Base-by-base conservation (phyloP, 2,797 vertebrate species). In the Sandelia bainsii region DNA sequence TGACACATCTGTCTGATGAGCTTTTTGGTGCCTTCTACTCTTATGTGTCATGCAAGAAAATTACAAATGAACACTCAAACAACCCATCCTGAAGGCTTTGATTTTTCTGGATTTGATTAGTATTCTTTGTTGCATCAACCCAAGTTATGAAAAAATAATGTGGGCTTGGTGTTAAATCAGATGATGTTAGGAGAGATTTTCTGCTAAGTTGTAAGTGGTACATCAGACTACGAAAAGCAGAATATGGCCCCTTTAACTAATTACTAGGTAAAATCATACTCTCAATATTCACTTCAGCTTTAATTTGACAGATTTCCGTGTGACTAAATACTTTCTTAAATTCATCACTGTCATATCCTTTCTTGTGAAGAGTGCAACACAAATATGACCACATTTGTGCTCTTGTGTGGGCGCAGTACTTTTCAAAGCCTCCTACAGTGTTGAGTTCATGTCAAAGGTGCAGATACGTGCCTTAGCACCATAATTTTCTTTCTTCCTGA, bases 31-130 rank as follows among this genome's bases (percentile, higher is more conserved):
- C 44, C 59, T 80, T 75, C 62, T 32, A 45, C 51, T 40, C 59
- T 73, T 29, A 25, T 45, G 80, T 57, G 58, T 71, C 25, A 48
- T 11, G 39, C 32, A 27, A 60, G 62, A 62, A 60, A 65, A 67
- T 48, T 34, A 56, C 51, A 79, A 78, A 69, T 66, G 37, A 67
- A 82, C 67, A 61, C 70, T 79, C 29, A 60, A 37, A 72, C 68
- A 49, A 45, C 51, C 61, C 61, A 64, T 46, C 23, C 42, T 61
- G 20, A 80, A 72, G 46, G 37, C 45, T 72, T 68, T 77, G 32
- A 76, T 69, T 48, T 67, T 65, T 29, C 6, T 32, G 10, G 10
- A 17, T 69, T 77, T 72, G 27, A 77, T 67, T 62, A 44, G 17
- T 17, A 37, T 69, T 76, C 60, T 74, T 81, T 81, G 52, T 71